Evolutionary conservation across 2,113 vertebrate species (phyloP).

Genomic region (Heterotilapia buettikoferi): DNA sequence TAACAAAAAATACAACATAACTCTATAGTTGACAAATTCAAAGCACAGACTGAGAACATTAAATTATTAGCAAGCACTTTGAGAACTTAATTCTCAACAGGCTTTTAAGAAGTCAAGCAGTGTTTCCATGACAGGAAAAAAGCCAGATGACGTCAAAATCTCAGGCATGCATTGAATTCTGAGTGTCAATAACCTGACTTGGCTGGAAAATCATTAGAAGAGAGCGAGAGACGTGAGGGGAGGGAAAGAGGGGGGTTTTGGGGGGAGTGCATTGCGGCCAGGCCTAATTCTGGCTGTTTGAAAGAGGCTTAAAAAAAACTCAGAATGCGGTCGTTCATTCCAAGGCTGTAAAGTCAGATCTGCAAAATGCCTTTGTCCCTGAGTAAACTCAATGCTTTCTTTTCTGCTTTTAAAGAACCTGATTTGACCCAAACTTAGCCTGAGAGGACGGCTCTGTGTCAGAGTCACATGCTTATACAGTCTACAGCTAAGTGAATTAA

Average conservation of each 20-base stretch:
- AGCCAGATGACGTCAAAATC: slow-evolving; percentile 6
- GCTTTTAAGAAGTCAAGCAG: not conserved
- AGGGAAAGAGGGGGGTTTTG: not conserved
- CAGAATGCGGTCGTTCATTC: slow-evolving; percentile 45
- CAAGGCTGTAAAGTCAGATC: slow-evolving; percentile 50
- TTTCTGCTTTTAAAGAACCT: not conserved
- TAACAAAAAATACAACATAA: not conserved
- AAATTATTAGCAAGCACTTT: slow-evolving; percentile 1
- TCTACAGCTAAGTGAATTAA: not conserved
- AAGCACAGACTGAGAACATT: not conserved
- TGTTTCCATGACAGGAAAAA: slow-evolving; percentile 1
- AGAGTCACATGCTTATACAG: not conserved
- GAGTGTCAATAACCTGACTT: slow-evolving; percentile 48
- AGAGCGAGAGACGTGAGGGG: not conserved
- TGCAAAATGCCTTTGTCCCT: slow-evolving; percentile 13
- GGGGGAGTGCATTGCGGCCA: slow-evolving; percentile 32
- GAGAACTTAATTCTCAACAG: not conserved
- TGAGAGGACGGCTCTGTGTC: not conserved
- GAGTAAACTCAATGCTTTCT: not conserved
- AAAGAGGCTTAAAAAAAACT: slow-evolving; percentile 59
- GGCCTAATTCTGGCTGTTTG: slow-evolving; percentile 39
- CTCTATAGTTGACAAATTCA: not conserved
- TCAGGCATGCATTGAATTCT: slow-evolving; percentile 33
- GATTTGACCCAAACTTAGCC: not conserved
- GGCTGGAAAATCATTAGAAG: slow-evolving; percentile 25